Evolutionary conservation across 2,888 invertebrate species (phyloP), one percentile per base, ranked within the genome.

Genomic region (Epinotia ramella): DNA sequence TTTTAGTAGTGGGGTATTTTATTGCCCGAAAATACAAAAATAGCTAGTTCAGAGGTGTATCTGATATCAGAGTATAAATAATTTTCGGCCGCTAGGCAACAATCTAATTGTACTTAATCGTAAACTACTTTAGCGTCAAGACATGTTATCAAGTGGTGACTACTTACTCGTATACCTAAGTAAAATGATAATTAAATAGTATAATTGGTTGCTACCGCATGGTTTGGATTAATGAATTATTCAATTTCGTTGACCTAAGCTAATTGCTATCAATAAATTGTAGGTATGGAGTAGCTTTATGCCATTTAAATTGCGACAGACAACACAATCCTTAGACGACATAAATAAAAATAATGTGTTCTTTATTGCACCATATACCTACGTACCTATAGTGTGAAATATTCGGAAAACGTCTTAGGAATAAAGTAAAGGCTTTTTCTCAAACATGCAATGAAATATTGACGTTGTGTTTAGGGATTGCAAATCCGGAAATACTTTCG

Each of bases 21-120:
- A 66, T 62, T 75, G 49, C 59, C 69, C 40, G 12, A 56, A 53
- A 46, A 57, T 62, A 70, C 69, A 67, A 67, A 76, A 67, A 76
- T 76, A 76, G 44, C 66, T 65, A 44, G 71, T 18, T n/a, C 44
- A 18, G 56, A 18, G 60, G 60, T 62, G 44, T 46, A 46, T 70
- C 18, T 24, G 74, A 75, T 75, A 74, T 40, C 56, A 28, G 46
- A 33, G n/a, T 75, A 70, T 59, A 70, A 65, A 70, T 70, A 71
- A 53, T 62, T 13, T 46, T 13, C 9, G 65, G 20, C 60, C 33
- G 70, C 70, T 53, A 16, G 28, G 70, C 75, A 71, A 75, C 70
- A 75, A 53, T 57, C 53, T 65, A 28, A 60, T 69, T 24, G 65
- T 53, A 64, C 20, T 60, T 60, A 56, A 53, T 57, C 46, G 49